Percentiles rank a stretch among this genome's conserved stretches.
These are phyloP conservation scores for Megaceryle maxima DNA, from an alignment of 2,113 vertebrate genomes.

Conservation along the genomic window DNA sequence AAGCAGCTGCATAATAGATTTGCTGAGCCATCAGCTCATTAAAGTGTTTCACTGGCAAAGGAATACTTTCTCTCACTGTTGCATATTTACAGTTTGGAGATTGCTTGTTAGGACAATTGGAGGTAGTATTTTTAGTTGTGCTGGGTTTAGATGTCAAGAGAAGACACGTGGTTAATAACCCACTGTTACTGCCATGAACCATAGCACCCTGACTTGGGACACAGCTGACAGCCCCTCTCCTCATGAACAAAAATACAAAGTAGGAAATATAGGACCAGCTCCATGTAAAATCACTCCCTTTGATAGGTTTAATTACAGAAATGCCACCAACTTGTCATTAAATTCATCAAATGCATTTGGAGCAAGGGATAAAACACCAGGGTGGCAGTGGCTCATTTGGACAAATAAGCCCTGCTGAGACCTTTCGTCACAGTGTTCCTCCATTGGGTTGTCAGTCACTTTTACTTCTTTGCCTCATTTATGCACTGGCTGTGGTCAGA, in stretches of 20 bases:
- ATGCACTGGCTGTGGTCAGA: neutral
- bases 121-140: conserved; percentile 28
- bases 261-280: neutral
- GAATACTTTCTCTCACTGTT: conserved; percentile 32
- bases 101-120: conserved; percentile 36
- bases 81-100: conserved; percentile 58
- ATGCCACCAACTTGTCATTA: conserved; percentile 49
- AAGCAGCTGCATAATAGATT: conserved; percentile 34
- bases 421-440: conserved; percentile 8
- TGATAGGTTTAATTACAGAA: conserved; percentile 59
- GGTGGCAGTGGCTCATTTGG: neutral
- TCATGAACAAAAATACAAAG: conserved; percentile 3
- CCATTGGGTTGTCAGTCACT: neutral
- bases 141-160: conserved; percentile 1
- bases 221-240: neutral
- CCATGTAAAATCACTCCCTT: neutral
- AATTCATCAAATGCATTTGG: conserved; percentile 45
- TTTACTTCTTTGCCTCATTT: conserved; percentile 6
- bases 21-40: conserved; percentile 59
- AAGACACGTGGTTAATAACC: neutral
- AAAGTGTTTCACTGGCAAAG: conserved; percentile 47
- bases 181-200: neutral
- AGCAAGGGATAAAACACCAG: conserved; percentile 20
- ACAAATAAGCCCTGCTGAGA: neutral
- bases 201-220: neutral